These are phyloP conservation scores for Aspidoscelis tigris DNA, from an alignment of 2,113 vertebrate genomes.

Conservation along the genomic window DNA sequence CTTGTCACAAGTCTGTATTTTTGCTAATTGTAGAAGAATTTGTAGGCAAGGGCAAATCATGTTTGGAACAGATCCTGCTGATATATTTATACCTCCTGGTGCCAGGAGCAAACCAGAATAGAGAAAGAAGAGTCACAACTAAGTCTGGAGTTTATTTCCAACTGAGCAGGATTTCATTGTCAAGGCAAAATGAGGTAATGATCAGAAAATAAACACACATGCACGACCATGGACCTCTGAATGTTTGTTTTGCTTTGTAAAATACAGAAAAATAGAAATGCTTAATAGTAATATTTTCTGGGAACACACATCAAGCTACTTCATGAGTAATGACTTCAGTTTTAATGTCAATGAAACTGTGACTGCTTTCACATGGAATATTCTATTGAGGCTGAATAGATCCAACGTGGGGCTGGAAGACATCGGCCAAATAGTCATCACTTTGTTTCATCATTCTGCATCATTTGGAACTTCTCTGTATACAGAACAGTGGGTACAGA, in stretches of 20 bases:
- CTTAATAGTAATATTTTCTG: conserved; percentile 14
- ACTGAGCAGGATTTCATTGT: conserved; percentile 14
- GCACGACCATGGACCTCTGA: background rate
- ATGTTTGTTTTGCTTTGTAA: conserved; percentile 8
- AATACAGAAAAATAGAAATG: conserved; percentile 1
- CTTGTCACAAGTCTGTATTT: conserved; percentile 20
- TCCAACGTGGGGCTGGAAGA: no score
- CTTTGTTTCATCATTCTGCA: no score
- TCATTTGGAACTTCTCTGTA: no score
- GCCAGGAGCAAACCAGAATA: conserved; percentile 18
- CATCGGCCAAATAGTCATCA: no score
- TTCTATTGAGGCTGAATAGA: no score
- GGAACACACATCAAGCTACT: background rate
- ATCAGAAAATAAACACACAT: background rate
- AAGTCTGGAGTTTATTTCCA: conserved; percentile 28
- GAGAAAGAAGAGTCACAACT: conserved; percentile 17
- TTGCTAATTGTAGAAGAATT: conserved; percentile 34
- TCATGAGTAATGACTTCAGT: background rate
- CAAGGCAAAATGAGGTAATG: conserved; percentile 6
- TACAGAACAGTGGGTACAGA: no score
- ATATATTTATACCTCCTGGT: conserved; percentile 38
- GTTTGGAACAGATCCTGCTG: conserved; percentile 9
- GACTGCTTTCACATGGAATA: no score
- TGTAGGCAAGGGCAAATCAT: conserved; percentile 16
- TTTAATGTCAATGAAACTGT: background rate